Conservation (phyloP, 2,113 vertebrate genomes). For the Corythaixoides concolor region DNA sequence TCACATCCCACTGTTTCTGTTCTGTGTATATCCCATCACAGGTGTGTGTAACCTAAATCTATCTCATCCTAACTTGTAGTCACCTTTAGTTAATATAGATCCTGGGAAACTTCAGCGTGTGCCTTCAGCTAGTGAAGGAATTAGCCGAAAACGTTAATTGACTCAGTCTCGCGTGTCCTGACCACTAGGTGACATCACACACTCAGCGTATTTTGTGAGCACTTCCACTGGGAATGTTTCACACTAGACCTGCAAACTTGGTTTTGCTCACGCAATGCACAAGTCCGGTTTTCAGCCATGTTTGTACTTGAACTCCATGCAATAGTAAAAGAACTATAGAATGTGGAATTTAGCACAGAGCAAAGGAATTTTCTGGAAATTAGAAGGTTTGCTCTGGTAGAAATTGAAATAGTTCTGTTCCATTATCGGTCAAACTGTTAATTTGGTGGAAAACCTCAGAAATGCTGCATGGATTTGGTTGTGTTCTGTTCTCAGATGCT, state of each 20-base stretch:
- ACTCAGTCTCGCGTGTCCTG: background rate
- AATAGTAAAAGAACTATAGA: background rate
- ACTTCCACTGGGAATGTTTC: background rate
- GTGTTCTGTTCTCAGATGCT: background rate
- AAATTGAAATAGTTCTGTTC: background rate
- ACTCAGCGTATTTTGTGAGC: background rate
- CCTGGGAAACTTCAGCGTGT: background rate
- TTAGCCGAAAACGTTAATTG: background rate
- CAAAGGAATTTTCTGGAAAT: background rate
- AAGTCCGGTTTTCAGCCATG: background rate
- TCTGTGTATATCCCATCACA: background rate
- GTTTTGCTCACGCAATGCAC: background rate
- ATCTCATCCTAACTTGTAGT: background rate
- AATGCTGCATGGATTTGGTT: background rate
- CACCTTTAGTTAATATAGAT: background rate
- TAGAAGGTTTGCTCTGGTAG: background rate
- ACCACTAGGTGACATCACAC: conserved; percentile 47
- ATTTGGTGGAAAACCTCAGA: background rate
- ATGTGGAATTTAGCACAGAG: background rate
- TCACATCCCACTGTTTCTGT: background rate
- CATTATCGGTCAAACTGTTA: background rate
- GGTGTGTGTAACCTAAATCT: background rate
- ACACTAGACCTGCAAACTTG: rapidly evolving
- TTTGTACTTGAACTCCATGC: background rate
- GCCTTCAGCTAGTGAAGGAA: background rate